A percentile compares a stretch with the other conserved stretches of the same genome.
Evolutionary conservation across 2,888 invertebrate species (phyloP).

Genomic region (Diaprepes abbreviatus): DNA sequence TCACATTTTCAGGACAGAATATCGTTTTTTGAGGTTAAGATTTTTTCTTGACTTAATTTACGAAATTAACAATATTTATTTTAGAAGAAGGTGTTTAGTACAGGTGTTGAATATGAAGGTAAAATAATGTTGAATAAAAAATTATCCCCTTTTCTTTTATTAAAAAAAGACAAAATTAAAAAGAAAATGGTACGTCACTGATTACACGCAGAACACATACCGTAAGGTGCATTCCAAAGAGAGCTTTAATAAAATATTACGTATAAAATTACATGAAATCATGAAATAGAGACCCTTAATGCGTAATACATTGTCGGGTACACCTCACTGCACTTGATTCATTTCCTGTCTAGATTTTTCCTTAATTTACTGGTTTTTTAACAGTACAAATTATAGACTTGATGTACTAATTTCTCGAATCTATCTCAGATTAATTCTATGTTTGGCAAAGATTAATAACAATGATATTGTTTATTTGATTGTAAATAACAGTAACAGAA

Average conservation of each 20-base stretch:
- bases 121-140: too few species aligned
- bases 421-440: neutral
- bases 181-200: slow-evolving; percentile 4
- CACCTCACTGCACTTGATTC: slow-evolving; percentile 12
- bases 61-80: too few species aligned
- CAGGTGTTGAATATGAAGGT: too few species aligned
- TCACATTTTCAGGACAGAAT: too few species aligned
- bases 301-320: slow-evolving; percentile 24
- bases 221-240: neutral
- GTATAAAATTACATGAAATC: slow-evolving; percentile 6
- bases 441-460: neutral
- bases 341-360: slow-evolving; percentile 20
- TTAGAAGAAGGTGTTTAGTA: too few species aligned
- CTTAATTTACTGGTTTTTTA: slow-evolving; percentile 18
- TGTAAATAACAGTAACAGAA: too few species aligned
- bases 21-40: too few species aligned
- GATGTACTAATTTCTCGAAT: neutral
- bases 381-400: slow-evolving; percentile 5
- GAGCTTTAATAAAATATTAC: slow-evolving; percentile 6
- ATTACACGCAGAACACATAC: neutral
- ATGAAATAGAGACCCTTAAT: slow-evolving; percentile 21
- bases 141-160: too few species aligned
- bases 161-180: too few species aligned
- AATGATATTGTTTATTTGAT: too few species aligned
- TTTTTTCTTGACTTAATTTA: too few species aligned